Conservation (phyloP, 1,140 invertebrate species). For the Heliothis subflexa region DNA sequence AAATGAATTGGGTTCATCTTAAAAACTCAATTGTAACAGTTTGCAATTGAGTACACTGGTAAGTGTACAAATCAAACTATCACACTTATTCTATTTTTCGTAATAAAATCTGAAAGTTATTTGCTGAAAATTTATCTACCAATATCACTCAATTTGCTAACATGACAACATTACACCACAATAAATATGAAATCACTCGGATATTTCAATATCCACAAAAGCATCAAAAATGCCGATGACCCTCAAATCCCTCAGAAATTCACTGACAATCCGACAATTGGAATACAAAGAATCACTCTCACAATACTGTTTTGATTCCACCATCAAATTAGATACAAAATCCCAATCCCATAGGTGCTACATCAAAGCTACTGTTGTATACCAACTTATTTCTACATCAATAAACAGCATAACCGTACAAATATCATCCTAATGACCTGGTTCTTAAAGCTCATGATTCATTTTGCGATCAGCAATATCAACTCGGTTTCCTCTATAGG, state of each 20-base stretch:
- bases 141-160: no score
- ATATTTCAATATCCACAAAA: background rate
- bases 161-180: no score
- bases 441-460: constrained; percentile 1
- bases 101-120: no score
- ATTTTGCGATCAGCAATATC: background rate
- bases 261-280: constrained; percentile 30
- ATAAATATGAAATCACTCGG: no score
- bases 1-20: no score
- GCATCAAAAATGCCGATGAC: background rate
- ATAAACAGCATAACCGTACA: background rate
- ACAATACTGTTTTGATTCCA: constrained; percentile 52
- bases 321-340: constrained; percentile 56
- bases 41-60: no score
- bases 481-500: constrained; percentile 1
- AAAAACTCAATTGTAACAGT: no score
- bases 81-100: no score
- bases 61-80: no score
- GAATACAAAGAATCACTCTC: constrained; percentile 40
- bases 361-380: constrained; percentile 40
- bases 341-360: constrained; percentile 53
- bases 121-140: no score
- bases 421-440: constrained; percentile 6
- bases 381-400: constrained; percentile 26
- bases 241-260: constrained; percentile 26